Base-by-base conservation (phyloP, 2,113 vertebrate genomes). In the Rana temporaria region DNA sequence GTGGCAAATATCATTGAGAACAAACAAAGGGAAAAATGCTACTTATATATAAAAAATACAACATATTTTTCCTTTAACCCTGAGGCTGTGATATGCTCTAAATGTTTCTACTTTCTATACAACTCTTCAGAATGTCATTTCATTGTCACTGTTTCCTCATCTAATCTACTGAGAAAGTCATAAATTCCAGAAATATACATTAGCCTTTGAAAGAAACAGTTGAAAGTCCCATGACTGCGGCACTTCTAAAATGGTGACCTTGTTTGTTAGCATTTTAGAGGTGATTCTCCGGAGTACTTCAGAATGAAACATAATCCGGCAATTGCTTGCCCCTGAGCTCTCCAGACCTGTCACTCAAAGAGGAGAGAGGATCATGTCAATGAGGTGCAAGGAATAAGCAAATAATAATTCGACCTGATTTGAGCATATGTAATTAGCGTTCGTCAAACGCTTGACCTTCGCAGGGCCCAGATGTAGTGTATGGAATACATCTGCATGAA, bases 191-290 rank as follows among this genome's bases (percentile, higher is more conserved):
- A 75, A 83, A 83, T 68, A 68, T 83, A 83, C 81, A 83, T 83
- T 83, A 75, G 81, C 71, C 59, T 76, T 75, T 83, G 71, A 83
- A 83, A 83, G 81, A 60, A 82, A 82, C 52, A 75, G 71, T 75
- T 82, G 70, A 82, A 76, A 83, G 81, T 83, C 81, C 81, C 81
- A 83, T 32, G 81, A 74, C 81, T 83, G 72, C 63, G 30, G 26
- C 52, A 32, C 68, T 75, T 83, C 81, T 67, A 68, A 76, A 83
- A 76, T 60, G 72, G 81, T 83, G 81, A 83, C 81, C 81, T 83
- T 83, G 81, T 83, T 83, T 83, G 81, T 83, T 83, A 76, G 67
- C 71, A 83, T 83, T 76, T 76, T 56, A 82, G 62, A 82, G 79
- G 79, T 82, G 79, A 82, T 66, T 68, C 81, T 83, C 81, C 52